Conservation (phyloP, 2,888 invertebrate species). For the Pimpla rufipes region DNA sequence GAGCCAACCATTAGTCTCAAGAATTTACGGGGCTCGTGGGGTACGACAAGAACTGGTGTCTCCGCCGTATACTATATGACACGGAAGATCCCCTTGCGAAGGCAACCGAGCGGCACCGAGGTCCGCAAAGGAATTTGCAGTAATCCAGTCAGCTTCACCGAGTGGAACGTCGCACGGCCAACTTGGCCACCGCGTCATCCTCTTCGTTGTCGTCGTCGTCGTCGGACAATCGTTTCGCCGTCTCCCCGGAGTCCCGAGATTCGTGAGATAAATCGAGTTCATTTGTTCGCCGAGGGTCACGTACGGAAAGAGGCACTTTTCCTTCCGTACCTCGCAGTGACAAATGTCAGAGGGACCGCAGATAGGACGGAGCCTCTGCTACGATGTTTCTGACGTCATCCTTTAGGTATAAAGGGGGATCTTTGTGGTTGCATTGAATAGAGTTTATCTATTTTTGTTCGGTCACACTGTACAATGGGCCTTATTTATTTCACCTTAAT, state of each 20-base stretch:
- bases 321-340: slow-evolving; percentile 20
- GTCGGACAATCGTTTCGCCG: slow-evolving; percentile 54
- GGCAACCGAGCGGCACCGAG: not conserved
- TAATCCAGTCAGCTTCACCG: slow-evolving; percentile 26
- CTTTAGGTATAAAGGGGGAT: not conserved
- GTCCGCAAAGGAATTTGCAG: not conserved
- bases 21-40: slow-evolving; percentile 56
- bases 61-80: not conserved
- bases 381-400: not conserved
- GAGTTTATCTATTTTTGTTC: too few species aligned
- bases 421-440: too few species aligned
- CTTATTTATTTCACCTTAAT: too few species aligned
- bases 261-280: slow-evolving; percentile 63
- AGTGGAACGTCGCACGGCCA: not conserved
- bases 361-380: not conserved
- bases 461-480: too few species aligned
- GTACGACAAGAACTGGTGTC: slow-evolving; percentile 42
- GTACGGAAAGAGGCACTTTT: slow-evolving; percentile 31
- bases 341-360: slow-evolving; percentile 21
- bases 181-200: slow-evolving; percentile 20
- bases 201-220: slow-evolving; percentile 17
- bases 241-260: slow-evolving; percentile 34
- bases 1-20: slow-evolving; percentile 43
- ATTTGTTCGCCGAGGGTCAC: slow-evolving; percentile 52
- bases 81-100: not conserved